Conservation (phyloP, 1,140 invertebrate genomes). For the Rhopalosiphum maidis region DNA sequence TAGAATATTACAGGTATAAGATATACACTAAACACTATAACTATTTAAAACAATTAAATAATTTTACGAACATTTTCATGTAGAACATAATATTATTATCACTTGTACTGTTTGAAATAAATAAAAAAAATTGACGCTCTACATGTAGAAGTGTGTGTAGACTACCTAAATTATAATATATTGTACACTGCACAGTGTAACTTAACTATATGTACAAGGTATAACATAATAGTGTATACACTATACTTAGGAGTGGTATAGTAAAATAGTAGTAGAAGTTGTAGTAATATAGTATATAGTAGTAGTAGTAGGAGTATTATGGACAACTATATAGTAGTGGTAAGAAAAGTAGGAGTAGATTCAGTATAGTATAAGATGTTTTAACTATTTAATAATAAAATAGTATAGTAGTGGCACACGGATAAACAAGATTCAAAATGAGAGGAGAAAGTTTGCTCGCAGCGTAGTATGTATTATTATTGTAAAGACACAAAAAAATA, state of each 20-base stretch:
- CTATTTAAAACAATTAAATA: not conserved
- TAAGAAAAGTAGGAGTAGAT: not conserved
- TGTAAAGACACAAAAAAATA: not conserved
- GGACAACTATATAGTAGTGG: not conserved
- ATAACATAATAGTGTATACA: not conserved
- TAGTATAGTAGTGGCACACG: not conserved
- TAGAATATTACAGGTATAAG: not conserved
- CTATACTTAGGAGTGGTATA: not conserved
- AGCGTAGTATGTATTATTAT: not conserved
- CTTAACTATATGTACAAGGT: not conserved
- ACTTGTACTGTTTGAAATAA: not conserved
- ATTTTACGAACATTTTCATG: not conserved
- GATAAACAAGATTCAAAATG: conserved; percentile 20
- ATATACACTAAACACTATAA: no score
- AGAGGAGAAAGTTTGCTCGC: conserved; percentile 43
- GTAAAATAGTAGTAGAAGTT: not conserved
- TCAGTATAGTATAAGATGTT: not conserved
- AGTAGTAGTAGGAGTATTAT: not conserved
- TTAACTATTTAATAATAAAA: not conserved
- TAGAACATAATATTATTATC: not conserved
- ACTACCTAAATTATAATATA: not conserved
- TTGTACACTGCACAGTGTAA: not conserved
- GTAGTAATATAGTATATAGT: not conserved
- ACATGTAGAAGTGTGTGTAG: not conserved
- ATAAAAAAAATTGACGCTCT: not conserved